Evolutionary conservation across 2,888 invertebrate genomes (phyloP).

Genomic region (Prosapia bicincta): DNA sequence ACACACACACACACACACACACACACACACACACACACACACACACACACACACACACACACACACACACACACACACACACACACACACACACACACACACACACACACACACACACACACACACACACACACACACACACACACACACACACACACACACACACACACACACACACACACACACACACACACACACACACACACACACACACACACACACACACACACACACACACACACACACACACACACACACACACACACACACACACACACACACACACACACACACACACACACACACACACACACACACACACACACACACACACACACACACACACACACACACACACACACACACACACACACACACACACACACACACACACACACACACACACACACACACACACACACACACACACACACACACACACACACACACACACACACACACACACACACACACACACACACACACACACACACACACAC

Average conservation of each 20-base stretch:
- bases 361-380: background rate
- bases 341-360: background rate
- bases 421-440: background rate
- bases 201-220: background rate
- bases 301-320: background rate
- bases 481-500: background rate
- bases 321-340: background rate
- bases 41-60: background rate
- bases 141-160: background rate
- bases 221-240: background rate
- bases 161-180: background rate
- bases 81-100: background rate
- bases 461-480: background rate
- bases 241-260: background rate
- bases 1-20: background rate
- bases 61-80: background rate
- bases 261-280: background rate
- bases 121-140: background rate
- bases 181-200: background rate
- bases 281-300: background rate
- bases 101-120: background rate
- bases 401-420: background rate
- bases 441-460: background rate
- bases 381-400: background rate
- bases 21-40: background rate